These are phyloP conservation scores for Callipepla californica DNA, from an alignment of 2,113 vertebrate species.

Conservation along the genomic window DNA sequence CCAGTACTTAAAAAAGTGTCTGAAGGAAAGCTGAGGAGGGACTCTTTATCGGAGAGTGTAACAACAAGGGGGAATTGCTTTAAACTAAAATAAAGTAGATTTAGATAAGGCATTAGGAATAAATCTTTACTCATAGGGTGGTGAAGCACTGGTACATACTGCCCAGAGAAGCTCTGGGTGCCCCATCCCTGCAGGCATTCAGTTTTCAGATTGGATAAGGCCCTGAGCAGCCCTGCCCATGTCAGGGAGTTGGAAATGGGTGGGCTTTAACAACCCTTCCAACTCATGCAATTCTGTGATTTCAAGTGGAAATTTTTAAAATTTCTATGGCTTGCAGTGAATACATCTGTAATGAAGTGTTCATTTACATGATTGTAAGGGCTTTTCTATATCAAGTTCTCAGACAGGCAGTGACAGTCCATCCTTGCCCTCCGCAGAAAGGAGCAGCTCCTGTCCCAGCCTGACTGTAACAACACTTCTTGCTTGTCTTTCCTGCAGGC, in stretches of 20 bases:
- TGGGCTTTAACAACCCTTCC: background rate
- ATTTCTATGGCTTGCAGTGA: background rate
- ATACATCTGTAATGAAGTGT: background rate
- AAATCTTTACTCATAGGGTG: background rate
- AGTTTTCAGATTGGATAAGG: background rate
- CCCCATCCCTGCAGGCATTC: background rate
- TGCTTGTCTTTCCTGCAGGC: background rate
- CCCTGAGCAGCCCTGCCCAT: background rate
- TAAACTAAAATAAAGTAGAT: background rate
- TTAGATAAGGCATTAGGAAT: background rate
- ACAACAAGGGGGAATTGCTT: background rate
- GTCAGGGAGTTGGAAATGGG: background rate
- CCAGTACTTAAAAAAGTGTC: background rate
- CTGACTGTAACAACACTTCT: background rate
- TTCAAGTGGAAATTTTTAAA: background rate
- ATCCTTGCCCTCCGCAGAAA: background rate
- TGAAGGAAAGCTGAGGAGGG: background rate
- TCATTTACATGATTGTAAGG: background rate
- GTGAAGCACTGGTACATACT: background rate
- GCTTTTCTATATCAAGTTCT: background rate
- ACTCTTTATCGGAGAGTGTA: background rate
- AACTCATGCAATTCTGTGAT: background rate
- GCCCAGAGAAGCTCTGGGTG: background rate
- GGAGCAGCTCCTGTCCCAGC: background rate
- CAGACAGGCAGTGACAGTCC: background rate